Conservation (phyloP, 2,797 vertebrate species). For the Trachurus trachurus region DNA sequence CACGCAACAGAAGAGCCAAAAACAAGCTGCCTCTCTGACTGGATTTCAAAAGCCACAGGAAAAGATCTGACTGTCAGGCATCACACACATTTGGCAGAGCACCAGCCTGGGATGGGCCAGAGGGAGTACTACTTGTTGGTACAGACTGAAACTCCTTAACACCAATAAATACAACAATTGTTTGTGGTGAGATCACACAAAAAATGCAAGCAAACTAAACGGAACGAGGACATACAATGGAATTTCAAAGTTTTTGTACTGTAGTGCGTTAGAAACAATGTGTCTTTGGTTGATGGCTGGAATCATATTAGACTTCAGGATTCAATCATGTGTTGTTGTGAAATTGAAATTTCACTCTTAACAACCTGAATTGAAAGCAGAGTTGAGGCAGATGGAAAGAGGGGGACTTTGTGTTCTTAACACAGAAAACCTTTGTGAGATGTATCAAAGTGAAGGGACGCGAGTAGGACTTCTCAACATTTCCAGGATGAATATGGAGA, state of each 20-base stretch:
- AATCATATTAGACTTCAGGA: conserved; percentile 48
- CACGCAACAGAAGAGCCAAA: conserved; percentile 23
- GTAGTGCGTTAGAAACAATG: conserved; percentile 2
- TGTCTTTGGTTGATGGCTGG: conserved; percentile 19
- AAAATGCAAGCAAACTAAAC: conserved; percentile 18
- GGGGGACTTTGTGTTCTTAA: conserved; percentile 41
- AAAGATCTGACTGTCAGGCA: conserved; percentile 38
- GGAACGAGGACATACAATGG: conserved; percentile 24
- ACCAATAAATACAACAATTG: conserved; percentile 21
- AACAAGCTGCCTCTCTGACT: conserved; percentile 32
- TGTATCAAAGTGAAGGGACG: conserved; percentile 37
- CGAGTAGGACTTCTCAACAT: conserved; percentile 34
- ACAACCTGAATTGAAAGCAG: conserved; percentile 61
- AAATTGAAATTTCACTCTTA: conserved; percentile 58
- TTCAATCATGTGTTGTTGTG: conserved; percentile 49
- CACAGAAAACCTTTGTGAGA: conserved; percentile 67
- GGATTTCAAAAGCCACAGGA: conserved; percentile 58
- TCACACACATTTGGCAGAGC: conserved; percentile 42
- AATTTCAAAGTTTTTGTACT: conserved; percentile 19
- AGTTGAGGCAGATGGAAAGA: conserved; percentile 45
- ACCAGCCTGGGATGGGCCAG: conserved; percentile 13
- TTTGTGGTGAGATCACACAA: conserved; percentile 30
- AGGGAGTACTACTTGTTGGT: conserved; percentile 19
- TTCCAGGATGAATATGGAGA: conserved; percentile 63
- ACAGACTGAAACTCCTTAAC: conserved; percentile 28